Conservation (phyloP, 37 sponge, comb jelly and placozoan genomes). For the Lycopodina hypogea region DNA sequence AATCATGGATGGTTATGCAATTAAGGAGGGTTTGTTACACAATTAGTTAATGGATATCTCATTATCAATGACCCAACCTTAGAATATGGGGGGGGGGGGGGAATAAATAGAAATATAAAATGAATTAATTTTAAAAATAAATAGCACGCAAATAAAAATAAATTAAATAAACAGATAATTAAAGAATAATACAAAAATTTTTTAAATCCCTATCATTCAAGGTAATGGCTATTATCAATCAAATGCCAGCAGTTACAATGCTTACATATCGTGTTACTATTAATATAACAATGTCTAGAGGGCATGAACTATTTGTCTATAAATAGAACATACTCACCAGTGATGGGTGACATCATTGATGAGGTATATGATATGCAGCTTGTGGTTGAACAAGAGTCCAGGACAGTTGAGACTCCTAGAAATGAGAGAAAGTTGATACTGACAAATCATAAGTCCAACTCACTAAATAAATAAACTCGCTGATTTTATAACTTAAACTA, state of each 20-base stretch:
- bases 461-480: no score
- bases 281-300: constrained; percentile 1
- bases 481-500: no score
- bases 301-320: not conserved
- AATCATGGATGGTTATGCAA: not conserved
- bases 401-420: constrained; percentile 52
- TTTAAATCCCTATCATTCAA: not conserved
- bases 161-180: not conserved
- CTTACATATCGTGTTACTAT: not conserved
- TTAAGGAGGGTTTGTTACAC: not conserved
- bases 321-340: constrained; percentile 58
- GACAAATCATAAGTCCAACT: no score
- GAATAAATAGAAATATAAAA: no score
- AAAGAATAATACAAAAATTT: not conserved
- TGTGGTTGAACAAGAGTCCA: constrained; percentile 62
- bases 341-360: constrained; percentile 94
- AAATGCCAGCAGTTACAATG: not conserved
- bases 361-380: constrained; percentile 90
- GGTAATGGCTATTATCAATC: not conserved
- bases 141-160: not conserved
- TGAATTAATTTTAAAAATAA: no score
- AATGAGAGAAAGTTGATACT: no score
- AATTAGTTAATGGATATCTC: no score
- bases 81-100: no score
- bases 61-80: not conserved